Evolutionary conservation across 2,888 invertebrate species (phyloP).

Genomic region (Asteroscopus sphinx): DNA sequence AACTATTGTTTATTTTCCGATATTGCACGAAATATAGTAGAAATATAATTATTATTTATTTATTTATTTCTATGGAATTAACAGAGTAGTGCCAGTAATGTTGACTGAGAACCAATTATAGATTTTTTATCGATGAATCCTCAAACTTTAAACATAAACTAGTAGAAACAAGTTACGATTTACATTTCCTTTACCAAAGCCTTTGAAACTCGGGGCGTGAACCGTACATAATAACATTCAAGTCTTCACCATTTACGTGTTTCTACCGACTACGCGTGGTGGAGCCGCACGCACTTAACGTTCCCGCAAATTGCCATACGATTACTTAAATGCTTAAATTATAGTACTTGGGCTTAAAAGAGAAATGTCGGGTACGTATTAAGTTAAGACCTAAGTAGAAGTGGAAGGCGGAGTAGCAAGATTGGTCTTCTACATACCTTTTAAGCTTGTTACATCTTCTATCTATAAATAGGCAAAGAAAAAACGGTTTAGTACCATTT

Average conservation of each 20-base stretch:
- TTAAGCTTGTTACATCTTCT: too few relatives aligned
- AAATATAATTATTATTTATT: neutral
- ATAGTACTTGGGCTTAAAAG: constrained; percentile 33
- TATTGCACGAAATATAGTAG: too few relatives aligned
- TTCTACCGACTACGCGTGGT: constrained; percentile 30
- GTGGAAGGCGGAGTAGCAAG: constrained; percentile 2
- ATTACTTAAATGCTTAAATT: constrained; percentile 42
- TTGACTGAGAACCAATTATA: too few relatives aligned
- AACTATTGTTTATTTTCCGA: neutral
- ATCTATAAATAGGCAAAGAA: too few relatives aligned
- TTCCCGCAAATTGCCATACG: constrained; percentile 34
- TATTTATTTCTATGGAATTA: too few relatives aligned
- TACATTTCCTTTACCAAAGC: neutral
- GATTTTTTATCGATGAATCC: too few relatives aligned
- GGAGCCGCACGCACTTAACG: constrained; percentile 39
- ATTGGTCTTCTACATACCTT: constrained; percentile 5
- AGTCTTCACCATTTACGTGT: constrained; percentile 25
- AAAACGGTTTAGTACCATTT: too few relatives aligned
- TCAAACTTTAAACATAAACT: too few relatives aligned
- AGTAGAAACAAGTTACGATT: too few relatives aligned
- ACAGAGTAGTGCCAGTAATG: too few relatives aligned
- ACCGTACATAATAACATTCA: constrained; percentile 24
- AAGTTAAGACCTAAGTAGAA: constrained; percentile 5
- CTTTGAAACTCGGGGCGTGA: constrained; percentile 25
- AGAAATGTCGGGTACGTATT: constrained; percentile 33